These are phyloP conservation scores for Nomada flava DNA, from an alignment of 2,888 invertebrate genomes.

Conservation along the genomic window DNA sequence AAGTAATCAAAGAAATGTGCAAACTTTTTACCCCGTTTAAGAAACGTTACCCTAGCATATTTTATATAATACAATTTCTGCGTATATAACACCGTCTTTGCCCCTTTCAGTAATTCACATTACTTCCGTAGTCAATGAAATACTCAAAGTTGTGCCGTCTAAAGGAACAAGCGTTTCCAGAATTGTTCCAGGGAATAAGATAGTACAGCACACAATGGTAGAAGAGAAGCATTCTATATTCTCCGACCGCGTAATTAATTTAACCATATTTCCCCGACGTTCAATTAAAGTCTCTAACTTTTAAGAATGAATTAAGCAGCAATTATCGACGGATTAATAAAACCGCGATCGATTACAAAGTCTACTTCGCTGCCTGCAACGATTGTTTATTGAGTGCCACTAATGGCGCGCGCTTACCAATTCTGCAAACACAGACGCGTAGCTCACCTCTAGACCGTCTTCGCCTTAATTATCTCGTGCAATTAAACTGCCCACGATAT, in stretches of 20 bases:
- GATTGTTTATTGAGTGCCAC: not conserved
- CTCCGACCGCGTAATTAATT: not conserved
- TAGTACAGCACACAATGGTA: no score
- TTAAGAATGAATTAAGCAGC: not conserved
- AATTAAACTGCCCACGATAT: slow-evolving; percentile 14
- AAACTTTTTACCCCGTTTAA: not conserved
- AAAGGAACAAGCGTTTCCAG: not conserved
- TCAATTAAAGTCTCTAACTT: no score
- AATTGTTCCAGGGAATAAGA: no score
- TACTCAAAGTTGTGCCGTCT: not conserved
- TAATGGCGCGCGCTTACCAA: not conserved
- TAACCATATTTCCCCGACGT: no score
- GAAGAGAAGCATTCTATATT: not conserved
- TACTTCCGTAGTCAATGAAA: not conserved
- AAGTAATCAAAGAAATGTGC: no score
- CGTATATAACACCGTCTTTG: not conserved
- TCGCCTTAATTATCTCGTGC: slow-evolving; percentile 13
- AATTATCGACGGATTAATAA: no score
- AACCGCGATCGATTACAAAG: not conserved
- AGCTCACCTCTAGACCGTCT: slow-evolving; percentile 1
- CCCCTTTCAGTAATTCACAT: not conserved
- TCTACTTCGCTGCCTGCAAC: not conserved
- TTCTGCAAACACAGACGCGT: not conserved
- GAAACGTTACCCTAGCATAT: no score
- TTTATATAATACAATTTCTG: not conserved